These are phyloP conservation scores for Pogonocherus hispidulus DNA, from an alignment of 2,888 invertebrate genomes.

Conservation along the genomic window DNA sequence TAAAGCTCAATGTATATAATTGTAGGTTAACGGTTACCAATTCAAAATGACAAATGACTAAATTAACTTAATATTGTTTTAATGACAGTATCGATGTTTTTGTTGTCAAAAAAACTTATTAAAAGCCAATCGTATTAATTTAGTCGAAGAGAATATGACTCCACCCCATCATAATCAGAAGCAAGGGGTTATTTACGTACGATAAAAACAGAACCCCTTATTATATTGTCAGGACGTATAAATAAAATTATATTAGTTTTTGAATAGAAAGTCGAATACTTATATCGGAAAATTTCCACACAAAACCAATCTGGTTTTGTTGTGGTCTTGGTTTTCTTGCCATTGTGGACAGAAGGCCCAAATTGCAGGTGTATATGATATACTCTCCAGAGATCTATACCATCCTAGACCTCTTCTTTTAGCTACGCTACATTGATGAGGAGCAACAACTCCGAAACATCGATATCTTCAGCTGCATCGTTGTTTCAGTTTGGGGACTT, in stretches of 20 bases:
- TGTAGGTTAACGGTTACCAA: slow-evolving; percentile 37
- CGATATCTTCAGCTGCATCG: too few species aligned
- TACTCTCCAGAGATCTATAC: too few species aligned
- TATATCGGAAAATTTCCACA: too few species aligned
- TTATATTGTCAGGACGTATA: slow-evolving; percentile 23
- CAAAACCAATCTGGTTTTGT: too few species aligned
- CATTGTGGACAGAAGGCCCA: too few species aligned
- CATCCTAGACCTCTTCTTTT: too few species aligned
- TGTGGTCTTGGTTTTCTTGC: too few species aligned
- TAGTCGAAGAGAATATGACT: slow-evolving; percentile 20
- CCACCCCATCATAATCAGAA: slow-evolving; percentile 12
- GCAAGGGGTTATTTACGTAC: slow-evolving; percentile 6
- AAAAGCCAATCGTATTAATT: slow-evolving; percentile 31
- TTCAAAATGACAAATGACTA: slow-evolving; percentile 61
- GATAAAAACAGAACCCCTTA: slow-evolving; percentile 20
- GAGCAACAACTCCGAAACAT: too few species aligned
- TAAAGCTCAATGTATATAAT: slow-evolving; percentile 39
- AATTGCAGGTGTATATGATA: too few species aligned
- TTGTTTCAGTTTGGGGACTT: too few species aligned
- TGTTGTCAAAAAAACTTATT: slow-evolving; percentile 40
- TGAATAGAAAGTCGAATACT: background rate
- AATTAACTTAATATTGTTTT: slow-evolving; percentile 62
- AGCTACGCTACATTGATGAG: too few species aligned
- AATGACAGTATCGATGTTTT: slow-evolving; percentile 53
- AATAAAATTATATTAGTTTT: background rate